These are phyloP conservation scores for Pemphredon lugubris DNA, from an alignment of 2,888 invertebrate genomes.

Conservation along the genomic window DNA sequence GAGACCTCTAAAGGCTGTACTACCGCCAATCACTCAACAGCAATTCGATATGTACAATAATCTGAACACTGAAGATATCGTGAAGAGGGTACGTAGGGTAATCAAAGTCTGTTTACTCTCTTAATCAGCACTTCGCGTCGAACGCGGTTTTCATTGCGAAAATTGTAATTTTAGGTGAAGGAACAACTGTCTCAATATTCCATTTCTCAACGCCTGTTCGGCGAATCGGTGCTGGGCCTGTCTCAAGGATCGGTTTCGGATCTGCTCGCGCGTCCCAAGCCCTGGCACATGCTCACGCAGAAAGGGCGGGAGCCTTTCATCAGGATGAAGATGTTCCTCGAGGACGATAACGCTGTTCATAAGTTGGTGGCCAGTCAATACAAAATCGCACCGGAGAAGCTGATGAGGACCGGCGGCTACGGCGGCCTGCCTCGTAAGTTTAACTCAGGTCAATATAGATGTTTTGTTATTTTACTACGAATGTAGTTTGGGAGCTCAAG, in stretches of 20 bases:
- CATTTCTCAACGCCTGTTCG: slow-evolving; percentile 98
- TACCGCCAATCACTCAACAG: slow-evolving; percentile 99
- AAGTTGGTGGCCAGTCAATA: slow-evolving; percentile 98
- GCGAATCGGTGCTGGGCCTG: slow-evolving; percentile 97
- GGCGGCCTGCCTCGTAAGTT: slow-evolving; percentile 91
- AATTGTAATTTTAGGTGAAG: slow-evolving; percentile 85
- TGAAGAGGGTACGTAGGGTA: slow-evolving; percentile 87
- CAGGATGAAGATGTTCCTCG: slow-evolving; percentile 98
- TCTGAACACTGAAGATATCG: slow-evolving; percentile 99
- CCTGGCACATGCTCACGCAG: slow-evolving; percentile 99
- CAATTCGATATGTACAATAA: slow-evolving; percentile 99
- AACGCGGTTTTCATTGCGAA: no score
- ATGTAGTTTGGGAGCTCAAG: slow-evolving; percentile 64
- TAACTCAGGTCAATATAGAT: slow-evolving; percentile 81
- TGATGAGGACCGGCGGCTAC: slow-evolving; percentile 97
- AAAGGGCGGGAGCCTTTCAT: slow-evolving; percentile 98
- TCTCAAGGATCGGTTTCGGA: slow-evolving; percentile 99
- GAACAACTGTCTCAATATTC: slow-evolving; percentile 97
- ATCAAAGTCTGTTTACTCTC: neutral
- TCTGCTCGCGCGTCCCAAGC: slow-evolving; percentile 97
- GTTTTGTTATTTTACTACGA: slow-evolving; percentile 76
- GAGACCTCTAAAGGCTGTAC: slow-evolving; percentile 96
- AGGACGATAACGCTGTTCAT: slow-evolving; percentile 97
- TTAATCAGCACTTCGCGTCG: no score
- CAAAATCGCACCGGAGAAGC: slow-evolving; percentile 98